A percentile compares a stretch with the other conserved stretches of the same genome.
Evolutionary conservation across 2,113 vertebrate species (phyloP).

Genomic region (Larimichthys polyactis): DNA sequence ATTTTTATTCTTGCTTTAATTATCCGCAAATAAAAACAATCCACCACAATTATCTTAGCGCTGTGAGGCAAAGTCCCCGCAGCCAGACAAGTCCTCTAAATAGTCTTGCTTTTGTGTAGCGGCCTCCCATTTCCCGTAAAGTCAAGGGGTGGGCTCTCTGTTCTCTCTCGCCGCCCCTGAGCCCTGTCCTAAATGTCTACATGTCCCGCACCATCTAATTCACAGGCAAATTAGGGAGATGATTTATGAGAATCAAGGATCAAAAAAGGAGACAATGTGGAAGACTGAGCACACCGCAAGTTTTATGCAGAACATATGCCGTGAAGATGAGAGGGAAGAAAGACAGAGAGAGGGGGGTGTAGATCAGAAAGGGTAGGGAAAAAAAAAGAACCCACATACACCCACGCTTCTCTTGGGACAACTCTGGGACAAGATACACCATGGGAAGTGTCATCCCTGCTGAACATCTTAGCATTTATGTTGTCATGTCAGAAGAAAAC

Average conservation of each 20-base stretch:
- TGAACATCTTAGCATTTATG: constrained; percentile 46
- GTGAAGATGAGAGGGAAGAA: constrained; percentile 66
- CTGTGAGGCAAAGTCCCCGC: constrained; percentile 46
- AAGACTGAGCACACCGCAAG: constrained; percentile 75
- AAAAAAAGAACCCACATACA: constrained; percentile 39
- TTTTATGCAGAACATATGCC: constrained; percentile 80
- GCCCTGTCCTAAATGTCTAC: constrained; percentile 65
- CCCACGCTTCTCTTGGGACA: constrained; percentile 55
- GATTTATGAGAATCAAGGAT: constrained; percentile 81
- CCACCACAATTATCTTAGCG: constrained; percentile 59
- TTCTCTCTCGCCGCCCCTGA: constrained; percentile 52
- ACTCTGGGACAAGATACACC: constrained; percentile 61
- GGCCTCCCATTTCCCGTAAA: constrained; percentile 80
- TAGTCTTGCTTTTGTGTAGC: constrained; percentile 58
- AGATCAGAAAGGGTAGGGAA: constrained; percentile 61
- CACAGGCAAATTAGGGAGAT: constrained; percentile 78
- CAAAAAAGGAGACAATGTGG: constrained; percentile 79
- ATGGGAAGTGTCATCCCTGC: constrained; percentile 55
- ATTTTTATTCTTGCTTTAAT: constrained; percentile 64
- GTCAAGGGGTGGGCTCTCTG: constrained; percentile 73
- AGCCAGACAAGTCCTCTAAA: constrained; percentile 63
- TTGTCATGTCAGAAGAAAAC: constrained; percentile 49
- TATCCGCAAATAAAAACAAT: constrained; percentile 68
- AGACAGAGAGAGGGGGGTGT: constrained; percentile 38
- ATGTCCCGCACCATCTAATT: constrained; percentile 79